A percentile compares a stretch with the other conserved stretches of the same genome.
Conservation (phyloP, 2,888 invertebrate species). For the Lasioglossum calceatum region DNA sequence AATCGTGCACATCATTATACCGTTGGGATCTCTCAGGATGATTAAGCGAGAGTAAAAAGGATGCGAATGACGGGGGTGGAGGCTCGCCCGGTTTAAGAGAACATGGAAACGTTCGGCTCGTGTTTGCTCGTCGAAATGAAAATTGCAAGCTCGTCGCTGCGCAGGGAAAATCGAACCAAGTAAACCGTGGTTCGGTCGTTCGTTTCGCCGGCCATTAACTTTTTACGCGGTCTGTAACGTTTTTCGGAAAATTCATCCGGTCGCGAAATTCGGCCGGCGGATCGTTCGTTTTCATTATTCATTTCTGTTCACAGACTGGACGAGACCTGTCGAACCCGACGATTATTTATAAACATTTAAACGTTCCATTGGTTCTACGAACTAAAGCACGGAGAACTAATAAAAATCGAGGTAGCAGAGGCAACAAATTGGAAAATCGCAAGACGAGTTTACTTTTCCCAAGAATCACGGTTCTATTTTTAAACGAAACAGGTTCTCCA, state of each 20-base stretch:
- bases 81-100: background rate
- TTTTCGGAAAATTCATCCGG: background rate
- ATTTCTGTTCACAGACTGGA: background rate
- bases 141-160: background rate
- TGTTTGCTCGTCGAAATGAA: conserved; percentile 3
- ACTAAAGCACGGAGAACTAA: background rate
- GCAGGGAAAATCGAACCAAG: background rate
- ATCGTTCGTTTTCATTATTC: background rate
- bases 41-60: background rate
- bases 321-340: background rate
- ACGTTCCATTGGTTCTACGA: background rate
- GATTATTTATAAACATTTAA: background rate
- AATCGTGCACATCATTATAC: background rate
- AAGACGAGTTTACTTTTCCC: background rate
- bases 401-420: background rate
- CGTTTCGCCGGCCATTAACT: conserved; percentile 2
- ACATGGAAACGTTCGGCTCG: background rate
- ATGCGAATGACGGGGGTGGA: background rate
- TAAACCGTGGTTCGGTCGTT: background rate
- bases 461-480: background rate
- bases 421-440: background rate
- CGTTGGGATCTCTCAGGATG: background rate
- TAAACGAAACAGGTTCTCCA: conserved; percentile 2
- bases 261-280: background rate
- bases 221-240: background rate